A percentile compares a stretch with the other conserved stretches of the same genome.
Conservation (phyloP, 2,888 invertebrate species). For the Mythimna ferrago region DNA sequence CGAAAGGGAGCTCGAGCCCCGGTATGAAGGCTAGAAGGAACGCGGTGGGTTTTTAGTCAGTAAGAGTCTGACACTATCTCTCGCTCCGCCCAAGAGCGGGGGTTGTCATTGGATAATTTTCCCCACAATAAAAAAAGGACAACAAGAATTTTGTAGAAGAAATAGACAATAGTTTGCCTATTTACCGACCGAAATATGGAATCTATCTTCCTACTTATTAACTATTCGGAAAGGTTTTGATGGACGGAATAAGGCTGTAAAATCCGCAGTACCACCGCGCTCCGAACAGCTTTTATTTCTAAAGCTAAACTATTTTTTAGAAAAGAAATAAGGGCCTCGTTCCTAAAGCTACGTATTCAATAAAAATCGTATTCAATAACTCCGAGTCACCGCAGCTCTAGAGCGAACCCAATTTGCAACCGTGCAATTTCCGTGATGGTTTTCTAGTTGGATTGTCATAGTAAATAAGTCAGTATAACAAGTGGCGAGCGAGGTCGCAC, state of each 20-base stretch:
- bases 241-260: not conserved
- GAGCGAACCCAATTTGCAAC: constrained; percentile 73
- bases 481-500: constrained; percentile 74
- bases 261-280: constrained; percentile 2
- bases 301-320: constrained; percentile 16
- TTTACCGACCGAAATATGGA: not conserved
- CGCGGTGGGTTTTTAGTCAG: too few relatives aligned
- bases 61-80: too few relatives aligned
- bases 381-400: constrained; percentile 63
- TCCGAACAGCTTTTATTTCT: constrained; percentile 8
- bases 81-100: too few relatives aligned
- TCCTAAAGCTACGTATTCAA: constrained; percentile 36
- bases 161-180: not conserved
- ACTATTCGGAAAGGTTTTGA: constrained; percentile 14
- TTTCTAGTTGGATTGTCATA: constrained; percentile 78
- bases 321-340: constrained; percentile 23
- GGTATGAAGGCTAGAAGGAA: too few relatives aligned
- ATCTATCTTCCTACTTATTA: not conserved
- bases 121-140: too few relatives aligned
- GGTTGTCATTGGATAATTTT: too few relatives aligned
- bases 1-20: too few relatives aligned
- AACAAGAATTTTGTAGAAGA: not conserved
- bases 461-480: constrained; percentile 78
- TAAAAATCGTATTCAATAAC: constrained; percentile 66
- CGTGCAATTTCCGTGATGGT: constrained; percentile 77